Conservation (phyloP, 2,797 vertebrate genomes). For the Selene dorsalis region DNA sequence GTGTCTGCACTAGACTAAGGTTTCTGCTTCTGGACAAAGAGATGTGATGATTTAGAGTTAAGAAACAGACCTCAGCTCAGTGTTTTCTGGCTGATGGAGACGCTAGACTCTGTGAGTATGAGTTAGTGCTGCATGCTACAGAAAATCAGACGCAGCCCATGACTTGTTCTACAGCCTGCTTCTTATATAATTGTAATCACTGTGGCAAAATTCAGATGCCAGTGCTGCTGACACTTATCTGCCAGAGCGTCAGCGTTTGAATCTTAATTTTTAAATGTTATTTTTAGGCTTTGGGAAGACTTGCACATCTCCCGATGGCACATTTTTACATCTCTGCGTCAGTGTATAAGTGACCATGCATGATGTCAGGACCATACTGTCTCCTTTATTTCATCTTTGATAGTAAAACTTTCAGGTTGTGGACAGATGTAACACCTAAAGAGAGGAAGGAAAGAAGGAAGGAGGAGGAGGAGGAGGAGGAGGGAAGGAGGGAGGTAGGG, state of each 20-base stretch:
- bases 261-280: constrained; percentile 49
- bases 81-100: constrained; percentile 4
- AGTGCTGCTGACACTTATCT: constrained; percentile 61
- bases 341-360: background rate
- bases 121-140: constrained; percentile 4
- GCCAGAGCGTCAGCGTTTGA: constrained; percentile 57
- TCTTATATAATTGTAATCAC: constrained; percentile 62
- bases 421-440: background rate
- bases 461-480: too few species aligned
- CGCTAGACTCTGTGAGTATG: background rate
- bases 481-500: too few species aligned
- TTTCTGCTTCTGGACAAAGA: background rate
- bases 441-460: background rate
- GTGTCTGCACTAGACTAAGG: background rate
- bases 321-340: constrained; percentile 5
- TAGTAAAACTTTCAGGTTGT: background rate
- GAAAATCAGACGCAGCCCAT: constrained; percentile 26
- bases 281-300: constrained; percentile 47
- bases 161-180: constrained; percentile 41
- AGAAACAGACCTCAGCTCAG: background rate
- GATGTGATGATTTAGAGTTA: background rate
- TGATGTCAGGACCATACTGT: background rate
- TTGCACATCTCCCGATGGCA: background rate
- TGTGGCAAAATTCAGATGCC: constrained; percentile 57
- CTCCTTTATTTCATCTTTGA: background rate